A percentile compares a stretch with the other conserved stretches of the same genome.
These are phyloP conservation scores for Nemurella pictetii DNA, from an alignment of 2,888 invertebrate genomes.

Conservation along the genomic window DNA sequence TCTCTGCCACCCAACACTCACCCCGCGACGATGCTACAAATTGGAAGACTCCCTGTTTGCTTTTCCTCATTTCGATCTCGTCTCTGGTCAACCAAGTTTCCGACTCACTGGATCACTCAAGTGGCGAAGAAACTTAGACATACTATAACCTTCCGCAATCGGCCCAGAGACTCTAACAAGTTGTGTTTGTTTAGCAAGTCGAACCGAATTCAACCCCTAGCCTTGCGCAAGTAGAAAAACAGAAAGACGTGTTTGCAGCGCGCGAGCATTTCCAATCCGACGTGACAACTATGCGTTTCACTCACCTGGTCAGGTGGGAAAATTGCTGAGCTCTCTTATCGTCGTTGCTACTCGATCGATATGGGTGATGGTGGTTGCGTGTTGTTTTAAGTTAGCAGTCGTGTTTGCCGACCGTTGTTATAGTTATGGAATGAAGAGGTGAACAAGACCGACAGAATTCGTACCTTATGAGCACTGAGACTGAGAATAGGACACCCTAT, in stretches of 20 bases:
- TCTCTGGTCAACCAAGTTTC: slow-evolving; percentile 11
- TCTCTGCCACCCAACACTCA: not conserved
- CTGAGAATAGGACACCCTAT: not conserved
- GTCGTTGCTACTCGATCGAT: not conserved
- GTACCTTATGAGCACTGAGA: no score
- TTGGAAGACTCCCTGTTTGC: slow-evolving; percentile 5
- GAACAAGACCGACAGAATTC: no score
- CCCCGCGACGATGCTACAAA: not conserved
- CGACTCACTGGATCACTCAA: slow-evolving; percentile 9
- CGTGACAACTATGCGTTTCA: not conserved
- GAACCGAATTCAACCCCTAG: not conserved
- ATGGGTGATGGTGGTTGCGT: not conserved
- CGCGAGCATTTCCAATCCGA: not conserved
- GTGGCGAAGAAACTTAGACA: slow-evolving; percentile 12
- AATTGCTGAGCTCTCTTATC: not conserved
- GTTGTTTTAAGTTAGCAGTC: not conserved
- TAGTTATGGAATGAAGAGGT: not conserved
- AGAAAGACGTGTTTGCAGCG: not conserved
- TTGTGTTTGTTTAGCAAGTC: slow-evolving; percentile 1
- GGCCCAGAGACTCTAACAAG: not conserved
- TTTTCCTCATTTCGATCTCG: slow-evolving; percentile 13
- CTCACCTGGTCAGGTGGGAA: not conserved
- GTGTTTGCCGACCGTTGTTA: not conserved
- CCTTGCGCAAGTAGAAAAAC: not conserved
- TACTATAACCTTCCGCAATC: slow-evolving; percentile 5